These are phyloP conservation scores for Amphiduros pacificus DNA, from an alignment of 2,888 invertebrate species.

Conservation along the genomic window DNA sequence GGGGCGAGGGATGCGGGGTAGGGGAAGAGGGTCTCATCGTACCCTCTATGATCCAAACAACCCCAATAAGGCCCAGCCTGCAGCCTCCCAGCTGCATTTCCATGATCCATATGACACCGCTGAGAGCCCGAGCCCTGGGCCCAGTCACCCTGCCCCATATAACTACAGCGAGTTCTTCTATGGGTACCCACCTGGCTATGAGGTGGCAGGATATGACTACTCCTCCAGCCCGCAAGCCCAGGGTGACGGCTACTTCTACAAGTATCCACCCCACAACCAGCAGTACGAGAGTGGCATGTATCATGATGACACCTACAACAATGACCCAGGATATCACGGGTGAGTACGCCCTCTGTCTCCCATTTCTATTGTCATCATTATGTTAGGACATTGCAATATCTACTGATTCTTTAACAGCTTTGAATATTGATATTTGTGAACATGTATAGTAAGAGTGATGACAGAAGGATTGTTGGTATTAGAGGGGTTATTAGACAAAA, in stretches of 20 bases:
- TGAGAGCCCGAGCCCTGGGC: neutral
- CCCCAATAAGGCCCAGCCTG: constrained; percentile 44
- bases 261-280: too few species aligned
- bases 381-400: too few species aligned
- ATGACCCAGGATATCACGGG: constrained; percentile 36
- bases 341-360: too few species aligned
- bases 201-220: constrained; percentile 12
- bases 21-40: constrained; percentile 31
- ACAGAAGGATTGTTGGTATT: too few species aligned
- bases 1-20: constrained; percentile 4
- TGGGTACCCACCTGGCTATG: neutral
- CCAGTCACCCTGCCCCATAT: neutral
- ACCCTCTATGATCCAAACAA: constrained; percentile 52
- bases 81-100: constrained; percentile 13
- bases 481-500: too few species aligned
- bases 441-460: too few species aligned
- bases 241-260: constrained; percentile 6
- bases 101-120: constrained; percentile 8
- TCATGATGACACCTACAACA: constrained; percentile 31
- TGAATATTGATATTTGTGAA: too few species aligned
- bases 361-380: too few species aligned
- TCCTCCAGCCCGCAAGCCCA: constrained; percentile 16
- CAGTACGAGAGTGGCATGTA: constrained; percentile 23
- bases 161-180: neutral
- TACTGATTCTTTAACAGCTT: too few species aligned